phyloP scores from a whole-genome alignment of 92 coral and sea anemone species.

The Diadumene lineata region DNA sequence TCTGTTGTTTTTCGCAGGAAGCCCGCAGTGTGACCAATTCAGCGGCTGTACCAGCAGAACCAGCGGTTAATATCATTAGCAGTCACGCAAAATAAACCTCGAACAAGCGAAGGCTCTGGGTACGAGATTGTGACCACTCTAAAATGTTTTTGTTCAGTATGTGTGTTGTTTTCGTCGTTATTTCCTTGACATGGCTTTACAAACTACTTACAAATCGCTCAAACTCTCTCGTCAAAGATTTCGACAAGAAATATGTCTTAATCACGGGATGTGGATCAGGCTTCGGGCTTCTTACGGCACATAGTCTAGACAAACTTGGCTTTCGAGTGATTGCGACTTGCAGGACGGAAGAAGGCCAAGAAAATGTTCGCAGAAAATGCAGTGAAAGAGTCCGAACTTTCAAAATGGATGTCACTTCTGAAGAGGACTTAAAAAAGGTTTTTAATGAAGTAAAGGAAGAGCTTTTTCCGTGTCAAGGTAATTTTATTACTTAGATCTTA shows the following conservation, averaged over 20 bases:
- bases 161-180: not conserved
- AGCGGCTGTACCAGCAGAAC: no score
- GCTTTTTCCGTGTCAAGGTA: slow-evolving; percentile 46
- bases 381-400: slow-evolving; percentile 53
- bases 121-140: no score
- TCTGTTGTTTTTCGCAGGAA: no score
- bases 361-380: slow-evolving; percentile 38
- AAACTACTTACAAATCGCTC: not conserved
- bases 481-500: no score
- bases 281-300: slow-evolving; percentile 52
- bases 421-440: slow-evolving; percentile 43
- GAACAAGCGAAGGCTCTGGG: no score
- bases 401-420: slow-evolving; percentile 60
- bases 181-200: not conserved
- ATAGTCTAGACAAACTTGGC: slow-evolving; percentile 53
- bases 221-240: slow-evolving; percentile 16
- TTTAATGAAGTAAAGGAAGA: slow-evolving; percentile 41
- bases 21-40: no score
- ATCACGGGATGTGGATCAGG: slow-evolving; percentile 91
- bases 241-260: slow-evolving; percentile 53
- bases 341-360: slow-evolving; percentile 55
- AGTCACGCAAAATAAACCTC: no score
- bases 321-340: slow-evolving; percentile 78
- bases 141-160: not conserved
- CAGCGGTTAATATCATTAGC: no score